These are phyloP conservation scores for Chlorodrepanis virens DNA, from an alignment of 2,113 vertebrate genomes.

Conservation along the genomic window DNA sequence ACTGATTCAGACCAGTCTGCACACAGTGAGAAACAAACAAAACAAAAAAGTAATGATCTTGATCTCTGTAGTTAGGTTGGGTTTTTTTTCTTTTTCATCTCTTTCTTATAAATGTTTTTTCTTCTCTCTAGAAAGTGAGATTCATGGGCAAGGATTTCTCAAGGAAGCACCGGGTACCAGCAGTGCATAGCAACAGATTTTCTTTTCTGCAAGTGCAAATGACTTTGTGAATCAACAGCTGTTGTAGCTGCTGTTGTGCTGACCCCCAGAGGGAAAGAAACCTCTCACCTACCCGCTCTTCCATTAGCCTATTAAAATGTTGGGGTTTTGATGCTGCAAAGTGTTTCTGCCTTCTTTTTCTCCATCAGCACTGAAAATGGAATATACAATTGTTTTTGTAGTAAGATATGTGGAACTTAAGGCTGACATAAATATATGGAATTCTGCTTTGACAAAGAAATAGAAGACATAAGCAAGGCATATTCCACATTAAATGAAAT, in stretches of 20 bases:
- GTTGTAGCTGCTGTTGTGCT: neutral
- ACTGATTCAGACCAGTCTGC: neutral
- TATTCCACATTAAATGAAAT: neutral
- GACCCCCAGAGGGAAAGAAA: neutral
- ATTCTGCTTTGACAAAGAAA: neutral
- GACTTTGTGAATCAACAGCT: neutral
- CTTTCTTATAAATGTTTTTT: neutral
- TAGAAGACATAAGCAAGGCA: neutral
- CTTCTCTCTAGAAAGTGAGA: neutral
- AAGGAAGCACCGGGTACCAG: neutral
- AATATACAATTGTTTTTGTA: neutral
- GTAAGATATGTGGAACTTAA: neutral
- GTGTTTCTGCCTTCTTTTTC: neutral
- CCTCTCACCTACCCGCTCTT: neutral
- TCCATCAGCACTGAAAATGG: neutral
- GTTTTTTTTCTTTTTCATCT: neutral
- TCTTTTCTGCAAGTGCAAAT: neutral
- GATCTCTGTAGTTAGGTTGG: neutral
- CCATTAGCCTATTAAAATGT: neutral
- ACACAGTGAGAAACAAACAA: neutral
- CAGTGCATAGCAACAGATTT: neutral
- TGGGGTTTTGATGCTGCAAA: neutral
- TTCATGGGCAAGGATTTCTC: neutral
- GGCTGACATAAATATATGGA: neutral
- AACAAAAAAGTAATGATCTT: neutral